Base-by-base conservation (phyloP, 2,113 vertebrate species). In the Alethe diademata region DNA sequence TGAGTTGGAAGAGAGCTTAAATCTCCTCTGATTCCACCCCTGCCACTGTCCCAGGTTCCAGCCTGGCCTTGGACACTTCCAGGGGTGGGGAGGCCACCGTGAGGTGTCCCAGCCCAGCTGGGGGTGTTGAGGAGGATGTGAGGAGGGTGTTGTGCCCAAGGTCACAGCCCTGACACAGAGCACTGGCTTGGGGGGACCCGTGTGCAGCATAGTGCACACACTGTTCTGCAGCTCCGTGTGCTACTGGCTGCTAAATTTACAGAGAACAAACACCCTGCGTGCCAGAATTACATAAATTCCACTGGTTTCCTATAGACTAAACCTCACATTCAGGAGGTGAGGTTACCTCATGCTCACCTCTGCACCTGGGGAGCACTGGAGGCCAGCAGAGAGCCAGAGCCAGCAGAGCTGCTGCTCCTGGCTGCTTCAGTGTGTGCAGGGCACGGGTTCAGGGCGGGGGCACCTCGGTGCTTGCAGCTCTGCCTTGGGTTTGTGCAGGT, bases 331-430 rank as follows among this genome's bases (percentile, higher is more conserved):
- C 87, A 93, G 81, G 58, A 91, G 87, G 93, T 83, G 85, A 17
- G 89, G 95, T 97, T 96, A 96, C 93, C 92, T 97, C 97, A 97
- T 96, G 94, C 93, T 92, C 93, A 96, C 95, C 95, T 96, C 95
- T 93, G 95, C 97, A 96, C 95, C 97, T 95, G 95, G 97, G 94
- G 96, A 96, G 66, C 61, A n/a, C 54, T 64, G 67, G 73, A 78
- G 93, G 92, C 94, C 94, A 88, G 75, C 83, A 75, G 57, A 53
- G 38, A 57, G 62, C 18, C 74, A 0, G 2, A 86, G 91, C 86
- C 92, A 86, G 91, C 58, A 60, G 70, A 48, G 51, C 71, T 48
- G 88, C 92, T 53, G 43, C 35, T 58, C 58, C 85, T 33, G 42
- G 22, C 89, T 71, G 47, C 1, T 47, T 18, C 53, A 2, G 40